Evolutionary conservation across 2,888 invertebrate genomes (phyloP).

Genomic region (Lamproptera curius): DNA sequence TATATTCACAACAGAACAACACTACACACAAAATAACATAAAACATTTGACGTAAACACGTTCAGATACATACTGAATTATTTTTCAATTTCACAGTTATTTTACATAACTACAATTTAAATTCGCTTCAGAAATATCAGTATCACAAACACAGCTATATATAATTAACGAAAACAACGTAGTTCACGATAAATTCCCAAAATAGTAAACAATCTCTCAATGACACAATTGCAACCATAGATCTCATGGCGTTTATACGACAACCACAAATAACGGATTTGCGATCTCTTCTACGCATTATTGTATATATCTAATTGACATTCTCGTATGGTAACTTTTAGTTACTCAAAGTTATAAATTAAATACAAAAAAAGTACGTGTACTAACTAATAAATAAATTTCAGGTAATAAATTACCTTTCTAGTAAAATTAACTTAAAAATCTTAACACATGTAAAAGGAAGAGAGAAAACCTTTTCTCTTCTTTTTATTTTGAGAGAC

Average conservation of each 20-base stretch:
- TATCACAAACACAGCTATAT: slow-evolving; percentile 16
- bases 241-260: slow-evolving; percentile 65
- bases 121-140: slow-evolving; percentile 25
- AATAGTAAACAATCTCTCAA: slow-evolving; percentile 71
- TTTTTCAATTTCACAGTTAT: slow-evolving; percentile 24
- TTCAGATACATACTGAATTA: slow-evolving; percentile 37
- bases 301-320: no score
- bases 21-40: slow-evolving; percentile 47
- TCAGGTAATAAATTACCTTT: no score
- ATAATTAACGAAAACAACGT: slow-evolving; percentile 27
- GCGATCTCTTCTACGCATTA: slow-evolving; percentile 42
- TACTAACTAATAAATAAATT: no score
- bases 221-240: slow-evolving; percentile 75
- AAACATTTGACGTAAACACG: slow-evolving; percentile 68
- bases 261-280: slow-evolving; percentile 64
- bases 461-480: no score
- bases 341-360: no score
- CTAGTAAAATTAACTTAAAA: no score
- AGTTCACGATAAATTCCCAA: slow-evolving; percentile 46
- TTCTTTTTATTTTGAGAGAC: no score
- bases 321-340: no score
- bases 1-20: slow-evolving; percentile 38
- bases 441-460: no score
- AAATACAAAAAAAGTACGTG: no score
- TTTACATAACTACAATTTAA: slow-evolving; percentile 14